Evolutionary conservation across 2,113 vertebrate species (phyloP).

Genomic region (Heteronetta atricapilla): DNA sequence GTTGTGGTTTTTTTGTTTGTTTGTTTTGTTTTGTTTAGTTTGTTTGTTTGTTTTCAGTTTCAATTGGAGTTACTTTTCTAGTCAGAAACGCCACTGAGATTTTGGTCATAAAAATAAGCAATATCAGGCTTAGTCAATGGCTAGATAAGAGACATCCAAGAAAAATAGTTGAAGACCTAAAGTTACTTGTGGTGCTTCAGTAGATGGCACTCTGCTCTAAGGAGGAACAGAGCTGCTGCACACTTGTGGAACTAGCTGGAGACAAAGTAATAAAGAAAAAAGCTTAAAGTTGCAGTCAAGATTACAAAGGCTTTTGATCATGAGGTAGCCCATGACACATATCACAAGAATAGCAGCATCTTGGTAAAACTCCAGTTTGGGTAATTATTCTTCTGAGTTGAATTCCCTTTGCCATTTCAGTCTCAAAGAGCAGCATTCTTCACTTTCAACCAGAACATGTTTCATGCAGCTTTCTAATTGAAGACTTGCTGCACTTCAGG

Average conservation of each 20-base stretch:
- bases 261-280: background rate
- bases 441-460: background rate
- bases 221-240: background rate
- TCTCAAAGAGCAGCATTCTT: background rate
- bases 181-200: background rate
- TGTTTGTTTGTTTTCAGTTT: background rate
- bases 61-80: background rate
- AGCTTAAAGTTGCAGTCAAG: background rate
- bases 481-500: background rate
- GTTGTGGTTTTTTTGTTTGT: background rate
- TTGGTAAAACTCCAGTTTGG: slow-evolving; percentile 7
- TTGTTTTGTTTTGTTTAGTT: no score
- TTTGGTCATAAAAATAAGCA: background rate
- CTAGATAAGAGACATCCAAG: background rate
- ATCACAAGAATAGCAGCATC: slow-evolving; percentile 10
- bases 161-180: background rate
- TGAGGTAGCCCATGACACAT: background rate
- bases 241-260: background rate
- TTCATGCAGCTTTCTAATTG: background rate
- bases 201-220: background rate
- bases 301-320: slow-evolving; percentile 18
- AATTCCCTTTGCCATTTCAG: background rate
- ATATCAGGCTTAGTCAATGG: background rate
- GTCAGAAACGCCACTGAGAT: background rate
- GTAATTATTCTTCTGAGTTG: background rate